Base-by-base conservation (phyloP, 2,797 vertebrate species). In the Sebastes miniatus region DNA sequence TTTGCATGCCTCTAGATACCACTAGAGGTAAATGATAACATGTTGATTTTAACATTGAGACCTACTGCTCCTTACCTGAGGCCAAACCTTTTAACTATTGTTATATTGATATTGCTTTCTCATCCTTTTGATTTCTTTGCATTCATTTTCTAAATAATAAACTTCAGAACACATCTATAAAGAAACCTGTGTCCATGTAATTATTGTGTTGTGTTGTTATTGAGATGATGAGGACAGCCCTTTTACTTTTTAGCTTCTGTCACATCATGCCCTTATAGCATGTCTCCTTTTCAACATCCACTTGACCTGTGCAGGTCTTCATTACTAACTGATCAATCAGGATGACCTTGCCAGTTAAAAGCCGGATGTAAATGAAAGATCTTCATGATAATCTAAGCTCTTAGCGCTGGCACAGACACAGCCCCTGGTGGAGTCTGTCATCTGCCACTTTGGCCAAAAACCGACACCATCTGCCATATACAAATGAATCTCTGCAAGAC, bases 151-250 rank as follows among this genome's bases (percentile, higher is more conserved):
- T 43, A 25, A 82, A 77, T 75, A 74, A 80, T 43, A 83, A 8
- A 52, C 62, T 20, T 12, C 5, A n/a, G 13, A 63, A 1, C 52
- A 29, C 54, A 16, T 32, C 16, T 62, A 50, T 8, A 5, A 2
- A 54, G 24, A 65, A 36, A 6, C 3, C 4, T 24, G 16, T 32
- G 25, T 72, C 6, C 2, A 9, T 50, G 11, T 61, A 11, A 66
- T 62, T 50, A 31, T 4, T 72, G 36, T 36, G 5, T 18, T 50
- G 18, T n/a, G 52, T 36, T 72, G 34, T 7, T n/a, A 24, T 20
- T 34, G 8, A 76, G n/a, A 24, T 12, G 22, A 67, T 96, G 94
- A 0, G 98, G 98, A 75, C 4, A 61, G 7, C 13, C 43, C 36
- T 57, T 75, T 27, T 31, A n/a, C 3, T 2, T 39, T 61, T 18